These are phyloP conservation scores for Lethenteron camtschaticum DNA, from an alignment of 2,113 vertebrate genomes.

Conservation along the genomic window DNA sequence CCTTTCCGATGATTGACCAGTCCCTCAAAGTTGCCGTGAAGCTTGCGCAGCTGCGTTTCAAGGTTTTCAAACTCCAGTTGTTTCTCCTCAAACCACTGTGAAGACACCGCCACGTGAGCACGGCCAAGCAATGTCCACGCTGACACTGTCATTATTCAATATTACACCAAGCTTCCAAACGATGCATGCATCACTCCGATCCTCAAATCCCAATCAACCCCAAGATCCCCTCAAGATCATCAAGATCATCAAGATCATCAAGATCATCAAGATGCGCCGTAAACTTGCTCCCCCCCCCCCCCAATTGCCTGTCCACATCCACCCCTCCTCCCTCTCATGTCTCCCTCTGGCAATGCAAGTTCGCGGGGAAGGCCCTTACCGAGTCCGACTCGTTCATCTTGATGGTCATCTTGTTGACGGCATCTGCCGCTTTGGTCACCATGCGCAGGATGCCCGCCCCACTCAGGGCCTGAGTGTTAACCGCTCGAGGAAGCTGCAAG, in stretches of 20 bases:
- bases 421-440: slow-evolving; percentile 97
- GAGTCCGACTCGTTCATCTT: slow-evolving; percentile 99
- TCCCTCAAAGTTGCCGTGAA: slow-evolving; percentile 68
- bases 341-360: too few species aligned
- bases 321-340: too few species aligned
- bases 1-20: slow-evolving; percentile 91
- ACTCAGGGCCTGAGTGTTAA: slow-evolving; percentile 96
- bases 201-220: too few species aligned
- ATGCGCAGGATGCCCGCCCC: slow-evolving; percentile 84
- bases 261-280: too few species aligned
- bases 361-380: slow-evolving; percentile 33
- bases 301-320: too few species aligned
- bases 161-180: too few species aligned
- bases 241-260: too few species aligned
- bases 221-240: too few species aligned
- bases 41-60: slow-evolving; percentile 78
- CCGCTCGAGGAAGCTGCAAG: slow-evolving; percentile 80
- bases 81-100: slow-evolving; percentile 97
- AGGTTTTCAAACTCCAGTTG: slow-evolving; percentile 97
- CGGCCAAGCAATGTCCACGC: background rate
- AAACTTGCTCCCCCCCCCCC: too few species aligned
- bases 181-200: too few species aligned
- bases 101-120: slow-evolving; percentile 31
- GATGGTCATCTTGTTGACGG: slow-evolving; percentile 99
- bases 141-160: too few species aligned